Percentiles rank a stretch among this genome's conserved stretches.
Evolutionary conservation across 2,797 vertebrate genomes (phyloP).

Genomic region (Myotis planiceps): DNA sequence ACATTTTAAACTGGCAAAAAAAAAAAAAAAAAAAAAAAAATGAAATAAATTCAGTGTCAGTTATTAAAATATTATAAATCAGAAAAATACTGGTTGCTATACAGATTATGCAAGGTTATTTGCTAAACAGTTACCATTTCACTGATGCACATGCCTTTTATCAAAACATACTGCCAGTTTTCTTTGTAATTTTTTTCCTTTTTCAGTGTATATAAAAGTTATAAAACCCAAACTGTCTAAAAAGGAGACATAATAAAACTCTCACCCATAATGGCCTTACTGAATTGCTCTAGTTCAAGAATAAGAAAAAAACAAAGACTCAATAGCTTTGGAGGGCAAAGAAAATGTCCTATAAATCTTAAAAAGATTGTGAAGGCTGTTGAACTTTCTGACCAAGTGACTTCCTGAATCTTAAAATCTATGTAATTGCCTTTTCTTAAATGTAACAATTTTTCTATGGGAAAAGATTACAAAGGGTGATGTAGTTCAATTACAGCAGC

Average conservation of each 20-base stretch:
- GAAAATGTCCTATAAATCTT: conserved; percentile 80
- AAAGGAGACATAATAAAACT: conserved; percentile 73
- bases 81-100: conserved; percentile 85
- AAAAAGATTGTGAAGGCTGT: conserved; percentile 89
- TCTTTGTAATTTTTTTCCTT: conserved; percentile 77
- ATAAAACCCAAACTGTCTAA: conserved; percentile 78
- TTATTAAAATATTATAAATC: conserved; percentile 85
- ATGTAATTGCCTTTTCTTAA: conserved; percentile 80
- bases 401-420: conserved; percentile 82
- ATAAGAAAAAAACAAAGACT: conserved; percentile 73
- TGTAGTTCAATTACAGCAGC: conserved; percentile 83
- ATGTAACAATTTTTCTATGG: conserved; percentile 80
- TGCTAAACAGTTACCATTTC: conserved; percentile 87
- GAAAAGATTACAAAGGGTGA: conserved; percentile 81
- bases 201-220: conserved; percentile 76
- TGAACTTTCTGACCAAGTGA: conserved; percentile 85
- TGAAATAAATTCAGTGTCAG: conserved; percentile 84
- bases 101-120: conserved; percentile 79
- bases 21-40: conserved; percentile 67
- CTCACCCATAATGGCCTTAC: conserved; percentile 72
- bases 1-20: conserved; percentile 87
- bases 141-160: conserved; percentile 86
- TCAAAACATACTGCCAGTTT: conserved; percentile 82
- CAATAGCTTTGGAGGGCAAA: conserved; percentile 75
- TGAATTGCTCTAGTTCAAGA: conserved; percentile 72